phyloP scores from a whole-genome alignment of 2,113 vertebrate species.

The Urocynchramus pylzowi region DNA sequence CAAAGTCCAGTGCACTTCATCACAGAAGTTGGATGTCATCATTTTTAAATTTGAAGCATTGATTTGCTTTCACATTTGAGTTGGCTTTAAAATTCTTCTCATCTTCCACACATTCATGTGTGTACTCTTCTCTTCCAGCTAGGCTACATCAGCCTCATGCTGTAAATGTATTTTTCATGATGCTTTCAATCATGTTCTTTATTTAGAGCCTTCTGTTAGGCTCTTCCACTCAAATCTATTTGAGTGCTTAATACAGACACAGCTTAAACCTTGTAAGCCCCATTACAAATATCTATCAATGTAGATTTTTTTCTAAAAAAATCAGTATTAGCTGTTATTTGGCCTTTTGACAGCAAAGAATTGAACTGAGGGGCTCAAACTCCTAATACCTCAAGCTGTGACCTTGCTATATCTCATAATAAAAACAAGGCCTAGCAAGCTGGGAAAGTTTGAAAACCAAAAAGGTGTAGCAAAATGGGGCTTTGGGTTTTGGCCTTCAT shows the following conservation, averaged over 20 bases:
- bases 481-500: background rate
- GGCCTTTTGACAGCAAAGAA: background rate
- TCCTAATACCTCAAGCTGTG: background rate
- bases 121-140: background rate
- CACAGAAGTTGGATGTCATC: background rate
- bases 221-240: background rate
- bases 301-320: background rate
- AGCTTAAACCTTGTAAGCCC: background rate
- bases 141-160: background rate
- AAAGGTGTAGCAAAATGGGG: background rate
- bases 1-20: background rate
- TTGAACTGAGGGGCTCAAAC: background rate
- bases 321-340: background rate
- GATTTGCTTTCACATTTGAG: background rate
- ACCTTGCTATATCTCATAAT: background rate
- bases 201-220: background rate
- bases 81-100: conserved; percentile 13
- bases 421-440: background rate
- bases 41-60: background rate
- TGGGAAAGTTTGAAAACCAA: background rate
- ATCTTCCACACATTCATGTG: background rate
- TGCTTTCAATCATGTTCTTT: background rate
- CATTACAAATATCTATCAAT: background rate
- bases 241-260: background rate
- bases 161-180: background rate